A percentile compares a stretch with the other conserved stretches of the same genome.
Conservation (phyloP, 2,113 vertebrate genomes). For the Lampris megalopsis region DNA sequence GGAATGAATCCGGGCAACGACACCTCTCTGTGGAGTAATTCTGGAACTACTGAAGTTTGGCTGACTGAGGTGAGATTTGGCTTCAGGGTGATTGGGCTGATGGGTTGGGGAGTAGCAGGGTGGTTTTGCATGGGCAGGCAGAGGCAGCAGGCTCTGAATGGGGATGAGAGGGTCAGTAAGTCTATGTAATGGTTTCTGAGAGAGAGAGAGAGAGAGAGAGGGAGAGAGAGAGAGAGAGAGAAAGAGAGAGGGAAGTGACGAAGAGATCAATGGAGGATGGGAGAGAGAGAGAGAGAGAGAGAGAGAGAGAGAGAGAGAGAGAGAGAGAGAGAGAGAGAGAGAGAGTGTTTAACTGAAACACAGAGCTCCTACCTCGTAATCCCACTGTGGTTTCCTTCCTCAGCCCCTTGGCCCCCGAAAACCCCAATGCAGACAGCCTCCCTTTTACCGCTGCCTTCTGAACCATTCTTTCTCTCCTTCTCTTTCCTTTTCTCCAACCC, state of each 20-base stretch:
- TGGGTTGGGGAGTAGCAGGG: not conserved
- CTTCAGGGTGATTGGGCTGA: slow-evolving; percentile 17
- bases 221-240: not conserved
- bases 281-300: not conserved
- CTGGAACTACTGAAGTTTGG: slow-evolving; percentile 46
- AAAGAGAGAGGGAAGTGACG: not conserved
- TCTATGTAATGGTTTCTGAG: slow-evolving; percentile 75
- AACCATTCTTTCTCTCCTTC: slow-evolving; percentile 27
- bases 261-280: not conserved
- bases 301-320: not conserved
- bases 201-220: slow-evolving; percentile 15
- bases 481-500: not conserved
- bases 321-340: slow-evolving; percentile 1
- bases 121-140: slow-evolving; percentile 49
- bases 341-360: slow-evolving; percentile 70
- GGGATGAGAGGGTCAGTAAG: slow-evolving; percentile 65
- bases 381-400: slow-evolving; percentile 77
- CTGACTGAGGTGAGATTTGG: slow-evolving; percentile 57
- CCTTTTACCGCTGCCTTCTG: slow-evolving; percentile 52
- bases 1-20: slow-evolving; percentile 53
- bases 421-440: slow-evolving; percentile 63
- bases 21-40: slow-evolving; percentile 53
- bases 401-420: slow-evolving; percentile 55
- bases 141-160: slow-evolving; percentile 64
- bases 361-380: slow-evolving; percentile 67